Evolutionary conservation across 2,113 vertebrate genomes (phyloP), one percentile per base, ranked within the genome.

Genomic region (Hypocryptadius cinnamomeus): DNA sequence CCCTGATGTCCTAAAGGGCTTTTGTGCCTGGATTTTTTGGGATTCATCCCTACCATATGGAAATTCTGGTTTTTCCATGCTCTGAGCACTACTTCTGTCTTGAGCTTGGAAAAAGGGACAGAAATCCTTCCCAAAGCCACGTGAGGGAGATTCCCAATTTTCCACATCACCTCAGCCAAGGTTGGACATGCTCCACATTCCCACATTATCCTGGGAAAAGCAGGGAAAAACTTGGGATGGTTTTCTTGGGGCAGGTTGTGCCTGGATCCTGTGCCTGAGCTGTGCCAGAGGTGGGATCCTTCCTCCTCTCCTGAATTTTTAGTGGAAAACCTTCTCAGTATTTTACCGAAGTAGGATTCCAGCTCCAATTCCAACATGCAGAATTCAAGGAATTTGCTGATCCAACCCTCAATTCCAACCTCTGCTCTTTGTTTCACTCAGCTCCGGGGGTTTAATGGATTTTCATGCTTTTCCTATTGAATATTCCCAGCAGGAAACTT

Each of bases 1-100:
- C 33, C 1, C n/a, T 1, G 25, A 13, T 1, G 1, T 14, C 17
- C 27, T 7, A 0, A 45, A 50, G 2, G 15, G 8, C 8, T 40
- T 50, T 20, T 0, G 10, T 24, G 50, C 45, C 15, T 8, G 22
- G 5, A 13, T 48, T 18, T 77, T 10, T 24, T 2, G 1, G 5
- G 40, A 39, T 78, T 61, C 23, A 0, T 31, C 54, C 20, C 25
- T 48, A 17, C 53, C 2, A 1, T 21, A 0, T 0, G 10, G 65
- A 51, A 90, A 70, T 44, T 54, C 48, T 10, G 0, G 0, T 4
- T 54, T 33, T 53, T 13, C n/a, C 27, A 8, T 10, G 30, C 37
- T 42, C 64, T 11, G 51, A 48, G 23, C 0, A 4, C 20, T 20
- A 1, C 0, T 61, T 74, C 72, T 0, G 0, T 10, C 14, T 40